These are phyloP conservation scores for Mystacornis crossleyi DNA, from an alignment of 2,113 vertebrate species.

Conservation along the genomic window DNA sequence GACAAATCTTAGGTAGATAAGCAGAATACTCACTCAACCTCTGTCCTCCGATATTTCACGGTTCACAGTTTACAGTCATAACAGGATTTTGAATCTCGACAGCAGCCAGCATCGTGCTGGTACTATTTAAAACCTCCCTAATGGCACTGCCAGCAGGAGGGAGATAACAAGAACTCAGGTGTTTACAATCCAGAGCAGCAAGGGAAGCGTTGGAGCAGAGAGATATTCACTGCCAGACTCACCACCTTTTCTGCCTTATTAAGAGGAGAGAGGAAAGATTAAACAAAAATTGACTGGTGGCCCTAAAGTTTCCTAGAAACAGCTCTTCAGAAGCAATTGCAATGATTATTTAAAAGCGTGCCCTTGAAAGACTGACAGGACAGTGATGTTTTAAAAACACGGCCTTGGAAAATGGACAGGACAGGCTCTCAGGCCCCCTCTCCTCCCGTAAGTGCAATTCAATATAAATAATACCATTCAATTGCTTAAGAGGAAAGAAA, in stretches of 20 bases:
- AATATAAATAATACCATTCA: slow-evolving; percentile 20
- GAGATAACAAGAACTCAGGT: not conserved
- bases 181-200: not conserved
- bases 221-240: not conserved
- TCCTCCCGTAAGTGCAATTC: not conserved
- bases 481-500: not conserved
- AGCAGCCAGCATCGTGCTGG: not conserved
- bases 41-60: slow-evolving; percentile 10
- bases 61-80: slow-evolving; percentile 31
- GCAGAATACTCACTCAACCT: not conserved
- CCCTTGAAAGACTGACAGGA: not conserved
- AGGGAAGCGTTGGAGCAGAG: not conserved
- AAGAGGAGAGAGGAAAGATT: not conserved
- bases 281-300: not conserved
- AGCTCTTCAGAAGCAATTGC: not conserved
- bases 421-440: not conserved
- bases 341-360: not conserved
- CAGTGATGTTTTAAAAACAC: not conserved
- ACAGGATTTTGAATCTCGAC: not conserved
- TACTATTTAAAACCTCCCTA: slow-evolving; percentile 9
- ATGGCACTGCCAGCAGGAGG: slow-evolving; percentile 15
- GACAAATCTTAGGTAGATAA: not conserved
- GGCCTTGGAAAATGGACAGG: not conserved
- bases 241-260: not conserved
- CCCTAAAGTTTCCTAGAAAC: not conserved